These are phyloP conservation scores for Callopanchax toddi DNA, from an alignment of 2,113 vertebrate species.

Conservation along the genomic window DNA sequence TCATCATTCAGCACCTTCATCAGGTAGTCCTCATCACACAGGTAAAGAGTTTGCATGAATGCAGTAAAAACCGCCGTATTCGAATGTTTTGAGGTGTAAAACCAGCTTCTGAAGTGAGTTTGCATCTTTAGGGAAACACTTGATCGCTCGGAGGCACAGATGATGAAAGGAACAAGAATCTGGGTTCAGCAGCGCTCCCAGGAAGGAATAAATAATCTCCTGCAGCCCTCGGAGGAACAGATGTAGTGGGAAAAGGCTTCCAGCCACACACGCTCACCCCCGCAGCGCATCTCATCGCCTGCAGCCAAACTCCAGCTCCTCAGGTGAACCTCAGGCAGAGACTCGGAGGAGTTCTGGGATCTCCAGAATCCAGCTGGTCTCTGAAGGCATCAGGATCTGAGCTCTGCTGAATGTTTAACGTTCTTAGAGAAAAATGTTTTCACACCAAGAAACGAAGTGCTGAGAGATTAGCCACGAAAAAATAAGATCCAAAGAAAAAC, in stretches of 20 bases:
- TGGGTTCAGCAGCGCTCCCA: conserved; percentile 29
- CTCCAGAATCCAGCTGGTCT: not conserved
- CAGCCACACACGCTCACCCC: conserved; percentile 5
- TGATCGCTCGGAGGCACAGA: conserved; percentile 25
- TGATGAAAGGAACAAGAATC: conserved; percentile 41
- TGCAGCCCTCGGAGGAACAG: conserved; percentile 35
- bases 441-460: too few species aligned
- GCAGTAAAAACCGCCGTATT: conserved; percentile 17
- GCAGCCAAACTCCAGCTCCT: conserved; percentile 29
- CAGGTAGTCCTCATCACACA: not conserved
- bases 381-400: not conserved
- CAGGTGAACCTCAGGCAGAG: conserved; percentile 39
- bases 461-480: too few species aligned
- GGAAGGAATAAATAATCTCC: conserved; percentile 36
- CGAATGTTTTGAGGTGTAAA: conserved; percentile 22
- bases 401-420: not conserved
- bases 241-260: conserved; percentile 20
- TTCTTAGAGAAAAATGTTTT: too few species aligned
- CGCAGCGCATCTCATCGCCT: conserved; percentile 31
- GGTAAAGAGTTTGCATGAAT: not conserved
- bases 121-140: conserved; percentile 45
- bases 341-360: not conserved
- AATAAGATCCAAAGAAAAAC: too few species aligned
- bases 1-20: too few species aligned
- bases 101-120: conserved; percentile 12